Base-by-base conservation (phyloP, 64 coral and sea anemone genomes). In the Porites australiensis region DNA sequence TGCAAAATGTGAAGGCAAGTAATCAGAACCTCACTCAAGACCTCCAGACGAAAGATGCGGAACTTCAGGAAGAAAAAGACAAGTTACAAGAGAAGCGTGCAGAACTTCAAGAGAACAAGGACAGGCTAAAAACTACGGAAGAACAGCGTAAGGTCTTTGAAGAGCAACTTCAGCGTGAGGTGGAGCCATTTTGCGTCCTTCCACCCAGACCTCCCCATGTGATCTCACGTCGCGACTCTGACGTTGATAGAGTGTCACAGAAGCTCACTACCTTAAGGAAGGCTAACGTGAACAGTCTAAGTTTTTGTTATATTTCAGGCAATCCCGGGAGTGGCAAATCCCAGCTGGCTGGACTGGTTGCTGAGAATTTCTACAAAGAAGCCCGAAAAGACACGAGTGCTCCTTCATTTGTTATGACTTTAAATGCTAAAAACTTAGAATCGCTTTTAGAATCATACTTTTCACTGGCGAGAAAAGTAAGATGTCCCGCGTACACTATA, bases 281-380 rank as follows among this genome's bases (percentile, higher is more conserved):
- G 6, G 15, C 37, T 3, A 79, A 79, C 62, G 37, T 16, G 11
- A 62, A 62, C 16, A 82, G 44, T 13, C 4, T 82, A 4, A 63
- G 23, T 48, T 62, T 23, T 20, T 19, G 15, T 16, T 82, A 82
- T 82, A 62, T 82, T 15, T 82, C 79, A 27, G 79, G 79, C 19
- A 82, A 82, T 62, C 79, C 79, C 14, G 79, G 79, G 13, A 62
- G 79, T 62, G 79, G 55, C 55, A 49, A 48, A 88, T 76, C 70
- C 16, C 86, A 88, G 50, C 54, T 88, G 54, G 86, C 86, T 23
- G 22, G 86, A 8, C 16, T 55, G 50, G 54, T 88, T 10, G 88
- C 53, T 0, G 53, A 37, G 27, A 37, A 37, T 37, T 37, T 37
- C 27, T 37, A 37, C 27, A 37, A 37, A 37, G 27, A 37, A 37